Percentiles rank a stretch among this genome's conserved stretches.
Evolutionary conservation across 2,888 invertebrate species (phyloP).

Genomic region (Rapana venosa): DNA sequence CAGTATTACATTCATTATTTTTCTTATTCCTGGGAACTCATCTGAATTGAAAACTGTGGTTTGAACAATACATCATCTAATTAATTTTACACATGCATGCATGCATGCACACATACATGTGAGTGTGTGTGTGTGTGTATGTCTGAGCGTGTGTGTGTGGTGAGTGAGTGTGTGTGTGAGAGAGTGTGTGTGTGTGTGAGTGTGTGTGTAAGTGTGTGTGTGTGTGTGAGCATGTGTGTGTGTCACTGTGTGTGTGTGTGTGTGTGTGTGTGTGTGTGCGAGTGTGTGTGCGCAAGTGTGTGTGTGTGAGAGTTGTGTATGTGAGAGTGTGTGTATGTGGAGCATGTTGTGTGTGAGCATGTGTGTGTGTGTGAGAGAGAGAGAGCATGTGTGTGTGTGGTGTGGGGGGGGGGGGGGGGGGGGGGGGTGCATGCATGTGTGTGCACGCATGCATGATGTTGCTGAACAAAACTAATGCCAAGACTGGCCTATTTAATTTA

Average conservation of each 20-base stretch:
- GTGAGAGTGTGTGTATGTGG: background rate
- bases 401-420: too few species aligned
- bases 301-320: background rate
- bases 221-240: conserved; percentile 28
- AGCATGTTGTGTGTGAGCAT: too few species aligned
- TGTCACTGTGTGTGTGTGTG: background rate
- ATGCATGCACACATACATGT: background rate
- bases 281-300: background rate
- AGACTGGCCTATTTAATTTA: too few species aligned
- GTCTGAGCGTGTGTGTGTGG: background rate
- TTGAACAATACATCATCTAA: too few species aligned
- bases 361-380: background rate
- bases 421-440: too few species aligned
- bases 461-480: too few species aligned
- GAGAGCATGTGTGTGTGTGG: too few species aligned
- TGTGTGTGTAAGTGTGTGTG: background rate
- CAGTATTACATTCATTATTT: too few species aligned
- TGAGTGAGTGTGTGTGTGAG: conserved; percentile 21
- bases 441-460: background rate
- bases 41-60: too few species aligned
- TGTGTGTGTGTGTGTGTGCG: background rate
- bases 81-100: background rate
- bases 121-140: conserved; percentile 10
- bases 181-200: conserved; percentile 15
- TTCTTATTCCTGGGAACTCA: too few species aligned